Conservation (phyloP, 2,888 invertebrate species). For the Furcula furcula region DNA sequence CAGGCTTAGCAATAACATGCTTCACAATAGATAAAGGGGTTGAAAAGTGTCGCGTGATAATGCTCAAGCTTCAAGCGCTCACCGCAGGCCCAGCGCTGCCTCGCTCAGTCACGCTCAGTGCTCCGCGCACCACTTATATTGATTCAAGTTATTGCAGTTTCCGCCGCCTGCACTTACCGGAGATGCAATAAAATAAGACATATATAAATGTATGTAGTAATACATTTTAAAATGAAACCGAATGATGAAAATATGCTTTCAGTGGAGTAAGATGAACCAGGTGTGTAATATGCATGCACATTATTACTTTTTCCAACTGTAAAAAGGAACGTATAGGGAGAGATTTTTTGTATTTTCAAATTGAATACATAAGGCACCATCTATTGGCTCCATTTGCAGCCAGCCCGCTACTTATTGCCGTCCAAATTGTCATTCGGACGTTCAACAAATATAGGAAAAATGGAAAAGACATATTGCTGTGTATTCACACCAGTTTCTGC, state of each 20-base stretch:
- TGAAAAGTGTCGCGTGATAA: background rate
- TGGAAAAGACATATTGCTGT: conserved; percentile 39
- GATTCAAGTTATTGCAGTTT: background rate
- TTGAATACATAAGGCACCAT: no score
- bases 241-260: background rate
- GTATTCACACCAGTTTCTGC: background rate
- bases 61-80: background rate
- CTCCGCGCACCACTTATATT: background rate
- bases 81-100: no score
- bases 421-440: conserved; percentile 34
- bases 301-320: no score
- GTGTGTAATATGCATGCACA: no score
- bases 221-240: background rate
- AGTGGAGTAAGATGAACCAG: no score
- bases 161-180: background rate
- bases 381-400: conserved; percentile 20
- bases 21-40: no score
- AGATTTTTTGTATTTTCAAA: no score
- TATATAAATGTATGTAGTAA: background rate
- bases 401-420: conserved; percentile 38
- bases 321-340: no score
- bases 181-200: background rate
- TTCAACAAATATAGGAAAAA: conserved; percentile 44
- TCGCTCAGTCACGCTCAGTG: background rate
- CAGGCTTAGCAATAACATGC: no score